Base-by-base conservation (phyloP, 2,113 vertebrate genomes). In the Oenanthe oenanthe region DNA sequence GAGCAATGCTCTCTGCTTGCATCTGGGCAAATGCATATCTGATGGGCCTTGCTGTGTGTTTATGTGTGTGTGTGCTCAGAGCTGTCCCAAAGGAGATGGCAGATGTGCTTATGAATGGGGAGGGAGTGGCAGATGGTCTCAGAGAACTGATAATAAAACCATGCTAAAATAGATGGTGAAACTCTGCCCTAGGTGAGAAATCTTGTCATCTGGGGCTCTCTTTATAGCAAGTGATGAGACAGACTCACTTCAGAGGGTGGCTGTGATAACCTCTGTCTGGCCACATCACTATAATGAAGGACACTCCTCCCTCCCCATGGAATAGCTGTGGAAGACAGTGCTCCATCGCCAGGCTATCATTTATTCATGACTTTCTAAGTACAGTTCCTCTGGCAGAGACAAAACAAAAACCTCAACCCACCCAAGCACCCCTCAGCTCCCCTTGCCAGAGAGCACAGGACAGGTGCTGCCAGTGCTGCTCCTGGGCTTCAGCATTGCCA, bases 51-150 rank as follows among this genome's bases (percentile, higher is more conserved):
- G 0, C 16, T 47, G 16, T 45, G 16, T 43, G 42, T 85, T 79
- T 75, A 22, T 66, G 56, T 66, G 11, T 61, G 48, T 78, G 65
- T 73, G 70, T 67, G 82, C 84, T 89, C 60, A 68, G 75, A 83
- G 67, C 34, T 83, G 72, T 95, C 91, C 88, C 94, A 71, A 36
- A 70, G 83, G 95, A 88, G 67, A 34, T 13, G 22, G 58, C 92
- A 94, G 85, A 85, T 80, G 88, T 76, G 70, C 12, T 60, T 89
- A 43, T 12, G 28, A 91, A 87, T n/a, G 42, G 51, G 32, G 54
- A 94, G 31, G 51, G 67, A 76, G 34, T 58, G 43, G 88, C 88
- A 94, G 94, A 93, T 95, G 96, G 94, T 79, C 79, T 92, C 63
- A 60, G 58, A 83, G 75, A 82, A 88, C 65, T 85, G 78, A 25